phyloP scores from a whole-genome alignment of 2,113 vertebrate genomes.

The Poeciliopsis retropinna region DNA sequence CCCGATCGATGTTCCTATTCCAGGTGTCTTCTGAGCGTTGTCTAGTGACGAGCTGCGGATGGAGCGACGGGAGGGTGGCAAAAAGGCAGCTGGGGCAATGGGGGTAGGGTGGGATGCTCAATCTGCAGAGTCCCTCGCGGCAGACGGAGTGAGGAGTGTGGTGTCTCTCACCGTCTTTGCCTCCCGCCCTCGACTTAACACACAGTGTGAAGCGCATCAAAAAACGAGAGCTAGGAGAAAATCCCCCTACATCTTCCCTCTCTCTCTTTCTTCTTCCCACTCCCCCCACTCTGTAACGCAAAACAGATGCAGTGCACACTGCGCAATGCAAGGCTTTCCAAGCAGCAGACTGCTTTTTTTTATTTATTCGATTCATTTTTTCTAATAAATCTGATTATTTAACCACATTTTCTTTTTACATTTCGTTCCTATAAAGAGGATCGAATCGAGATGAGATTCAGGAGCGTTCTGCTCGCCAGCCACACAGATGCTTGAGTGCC shows the following conservation, averaged over 20 bases:
- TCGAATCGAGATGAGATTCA: constrained; percentile 10
- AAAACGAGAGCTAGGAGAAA: constrained; percentile 53
- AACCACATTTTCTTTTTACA: background rate
- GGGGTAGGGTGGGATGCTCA: constrained; percentile 25
- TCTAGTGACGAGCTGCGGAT: constrained; percentile 38
- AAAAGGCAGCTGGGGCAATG: constrained; percentile 12
- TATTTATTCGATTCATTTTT: constrained; percentile 20
- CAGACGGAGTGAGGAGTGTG: constrained; percentile 36
- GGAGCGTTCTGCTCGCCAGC: constrained; percentile 60
- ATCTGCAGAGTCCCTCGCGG: constrained; percentile 60
- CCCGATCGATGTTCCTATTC: constrained; percentile 42
- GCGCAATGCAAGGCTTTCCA: constrained; percentile 53
- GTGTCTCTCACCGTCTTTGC: constrained; percentile 34
- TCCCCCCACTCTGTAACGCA: constrained; percentile 56
- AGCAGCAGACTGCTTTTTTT: constrained; percentile 48
- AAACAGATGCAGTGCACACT: constrained; percentile 62
- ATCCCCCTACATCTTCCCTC: constrained; percentile 48
- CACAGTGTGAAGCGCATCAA: constrained; percentile 60
- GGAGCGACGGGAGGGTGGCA: constrained; percentile 38
- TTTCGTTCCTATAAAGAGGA: background rate
- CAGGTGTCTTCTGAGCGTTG: constrained; percentile 37
- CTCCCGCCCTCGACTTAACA: constrained; percentile 42
- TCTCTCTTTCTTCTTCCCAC: constrained; percentile 9
- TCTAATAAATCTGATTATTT: constrained; percentile 13
- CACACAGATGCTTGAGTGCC: constrained; percentile 65